phyloP scores from a whole-genome alignment of 2,113 vertebrate species.

The Lophochroa leadbeateri region DNA sequence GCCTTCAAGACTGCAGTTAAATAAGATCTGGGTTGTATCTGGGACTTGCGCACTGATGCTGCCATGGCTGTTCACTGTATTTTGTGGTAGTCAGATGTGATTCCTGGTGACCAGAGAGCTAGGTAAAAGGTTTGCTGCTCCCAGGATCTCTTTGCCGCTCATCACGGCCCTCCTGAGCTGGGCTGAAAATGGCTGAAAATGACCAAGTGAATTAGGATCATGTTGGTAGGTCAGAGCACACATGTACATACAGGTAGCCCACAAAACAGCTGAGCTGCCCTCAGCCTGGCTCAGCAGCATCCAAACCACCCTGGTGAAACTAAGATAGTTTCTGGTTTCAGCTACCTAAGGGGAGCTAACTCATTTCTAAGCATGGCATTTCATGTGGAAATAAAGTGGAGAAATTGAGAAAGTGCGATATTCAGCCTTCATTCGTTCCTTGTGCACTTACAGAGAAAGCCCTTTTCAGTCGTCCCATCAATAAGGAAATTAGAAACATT shows the following conservation, averaged over 20 bases:
- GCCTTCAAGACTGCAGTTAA: not conserved
- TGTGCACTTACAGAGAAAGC: not conserved
- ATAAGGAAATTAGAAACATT: not conserved
- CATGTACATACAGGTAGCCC: rapidly evolving
- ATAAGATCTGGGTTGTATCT: not conserved
- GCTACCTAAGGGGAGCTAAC: not conserved
- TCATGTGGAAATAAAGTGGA: not conserved
- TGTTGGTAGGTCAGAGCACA: not conserved
- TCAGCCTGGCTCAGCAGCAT: not conserved
- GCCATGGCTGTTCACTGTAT: not conserved
- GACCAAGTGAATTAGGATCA: not conserved
- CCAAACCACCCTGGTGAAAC: not conserved
- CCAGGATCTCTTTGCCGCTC: not conserved
- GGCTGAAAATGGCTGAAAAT: not conserved
- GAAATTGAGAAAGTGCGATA: not conserved
- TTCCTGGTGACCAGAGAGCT: not conserved
- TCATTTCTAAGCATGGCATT: not conserved
- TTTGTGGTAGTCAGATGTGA: not conserved
- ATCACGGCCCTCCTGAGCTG: not conserved
- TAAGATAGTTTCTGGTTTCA: not conserved
- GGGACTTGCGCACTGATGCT: not conserved
- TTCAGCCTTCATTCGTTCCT: not conserved
- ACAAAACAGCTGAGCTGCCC: not conserved
- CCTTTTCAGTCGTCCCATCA: not conserved
- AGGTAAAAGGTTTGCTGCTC: not conserved